phyloP scores from a whole-genome alignment of 1,140 invertebrate genomes.

The Drosophila sulfurigaster region DNA sequence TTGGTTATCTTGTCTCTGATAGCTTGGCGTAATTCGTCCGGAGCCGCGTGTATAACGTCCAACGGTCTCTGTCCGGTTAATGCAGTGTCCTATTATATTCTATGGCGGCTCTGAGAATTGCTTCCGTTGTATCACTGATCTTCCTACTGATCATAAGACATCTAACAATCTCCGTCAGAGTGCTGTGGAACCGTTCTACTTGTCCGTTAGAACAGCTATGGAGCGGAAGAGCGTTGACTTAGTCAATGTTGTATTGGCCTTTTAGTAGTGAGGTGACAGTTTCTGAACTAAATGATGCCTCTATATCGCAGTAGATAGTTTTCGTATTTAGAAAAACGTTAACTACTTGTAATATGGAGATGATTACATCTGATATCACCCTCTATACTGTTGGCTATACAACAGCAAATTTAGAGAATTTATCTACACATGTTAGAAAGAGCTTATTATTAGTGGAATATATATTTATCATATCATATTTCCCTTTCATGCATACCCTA shows the following conservation, averaged over 20 bases:
- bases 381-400: neutral
- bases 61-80: neutral
- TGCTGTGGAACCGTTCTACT: slow-evolving; percentile 30
- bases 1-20: neutral
- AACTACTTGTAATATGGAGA: neutral
- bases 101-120: neutral
- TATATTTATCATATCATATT: no score
- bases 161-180: slow-evolving; percentile 16
- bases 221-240: slow-evolving; percentile 24
- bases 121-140: slow-evolving; percentile 5
- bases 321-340: slow-evolving; percentile 5
- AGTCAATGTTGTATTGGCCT: slow-evolving; percentile 9
- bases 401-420: slow-evolving; percentile 2
- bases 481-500: neutral
- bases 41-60: neutral
- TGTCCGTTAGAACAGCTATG: slow-evolving; percentile 31
- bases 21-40: neutral
- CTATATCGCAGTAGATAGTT: slow-evolving; percentile 5
- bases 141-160: slow-evolving; percentile 27
- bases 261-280: slow-evolving; percentile 5
- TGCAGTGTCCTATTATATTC: slow-evolving; percentile 3
- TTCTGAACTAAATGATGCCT: slow-evolving; percentile 16
- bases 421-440: neutral
- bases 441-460: neutral
- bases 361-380: neutral